phyloP scores from a whole-genome alignment of 2,113 vertebrate genomes.

The Corythaixoides concolor region DNA sequence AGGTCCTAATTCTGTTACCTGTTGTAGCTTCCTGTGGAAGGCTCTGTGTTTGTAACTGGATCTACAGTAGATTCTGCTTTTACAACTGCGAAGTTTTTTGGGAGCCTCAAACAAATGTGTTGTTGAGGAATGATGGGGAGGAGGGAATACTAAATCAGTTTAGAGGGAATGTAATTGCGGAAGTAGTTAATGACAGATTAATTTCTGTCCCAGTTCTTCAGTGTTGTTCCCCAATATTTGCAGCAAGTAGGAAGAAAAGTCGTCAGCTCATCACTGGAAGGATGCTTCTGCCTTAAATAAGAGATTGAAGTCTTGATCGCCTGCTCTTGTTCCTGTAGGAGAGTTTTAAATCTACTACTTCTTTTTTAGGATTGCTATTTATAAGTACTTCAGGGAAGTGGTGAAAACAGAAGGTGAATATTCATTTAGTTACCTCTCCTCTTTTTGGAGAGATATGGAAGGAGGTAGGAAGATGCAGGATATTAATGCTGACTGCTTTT shows the following conservation, averaged over 20 bases:
- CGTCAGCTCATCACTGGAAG: background rate
- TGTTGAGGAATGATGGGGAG: background rate
- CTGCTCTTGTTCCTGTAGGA: background rate
- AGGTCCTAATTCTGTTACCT: background rate
- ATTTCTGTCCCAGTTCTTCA: background rate
- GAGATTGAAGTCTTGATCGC: background rate
- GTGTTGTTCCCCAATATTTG: background rate
- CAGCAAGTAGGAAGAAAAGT: background rate
- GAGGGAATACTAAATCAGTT: background rate
- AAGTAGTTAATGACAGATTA: background rate
- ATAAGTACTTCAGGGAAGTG: conserved; percentile 8
- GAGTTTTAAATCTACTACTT: conserved; percentile 7
- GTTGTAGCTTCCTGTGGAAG: background rate
- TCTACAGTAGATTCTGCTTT: background rate
- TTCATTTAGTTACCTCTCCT: background rate
- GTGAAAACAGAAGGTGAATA: conserved; percentile 12
- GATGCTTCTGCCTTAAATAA: background rate
- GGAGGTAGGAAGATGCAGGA: background rate
- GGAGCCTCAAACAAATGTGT: background rate
- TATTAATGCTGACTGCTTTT: background rate
- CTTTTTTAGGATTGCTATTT: conserved; percentile 22
- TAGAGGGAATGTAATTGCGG: background rate
- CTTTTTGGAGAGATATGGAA: background rate
- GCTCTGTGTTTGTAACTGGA: background rate
- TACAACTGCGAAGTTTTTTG: background rate